phyloP scores from a whole-genome alignment of 2,797 vertebrate species.

The Cynodonichthys magdalenae region DNA sequence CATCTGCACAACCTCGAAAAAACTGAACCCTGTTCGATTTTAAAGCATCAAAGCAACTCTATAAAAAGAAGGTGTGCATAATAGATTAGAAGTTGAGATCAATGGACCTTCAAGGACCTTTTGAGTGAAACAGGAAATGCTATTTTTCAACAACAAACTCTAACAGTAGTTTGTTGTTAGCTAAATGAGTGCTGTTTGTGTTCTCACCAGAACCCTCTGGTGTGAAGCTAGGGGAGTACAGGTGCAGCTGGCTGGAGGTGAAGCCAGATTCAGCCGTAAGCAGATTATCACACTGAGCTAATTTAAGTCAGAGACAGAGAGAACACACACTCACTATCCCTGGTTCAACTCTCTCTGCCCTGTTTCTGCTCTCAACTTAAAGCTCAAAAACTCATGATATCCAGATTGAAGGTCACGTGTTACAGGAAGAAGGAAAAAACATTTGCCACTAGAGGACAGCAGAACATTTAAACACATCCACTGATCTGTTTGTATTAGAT shows the following conservation, averaged over 20 bases:
- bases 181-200: too few species aligned
- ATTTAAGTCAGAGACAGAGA: conserved; percentile 29
- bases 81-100: too few species aligned
- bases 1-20: not conserved
- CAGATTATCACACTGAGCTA: conserved; percentile 55
- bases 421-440: not conserved
- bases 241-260: conserved; percentile 26
- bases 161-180: too few species aligned
- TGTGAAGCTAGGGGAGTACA: conserved; percentile 17
- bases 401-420: not conserved
- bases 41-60: not conserved
- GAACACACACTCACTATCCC: conserved; percentile 5
- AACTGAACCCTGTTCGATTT: not conserved
- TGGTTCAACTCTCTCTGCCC: not conserved
- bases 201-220: conserved; percentile 18
- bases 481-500: not conserved
- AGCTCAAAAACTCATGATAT: conserved; percentile 4
- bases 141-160: too few species aligned
- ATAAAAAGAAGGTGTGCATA: not conserved
- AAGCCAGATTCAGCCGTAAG: conserved; percentile 40
- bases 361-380: conserved; percentile 1
- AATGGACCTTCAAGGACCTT: too few species aligned
- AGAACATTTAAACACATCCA: not conserved
- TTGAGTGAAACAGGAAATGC: too few species aligned
- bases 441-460: conserved; percentile 5